Evolutionary conservation across 2,797 vertebrate species (phyloP), one percentile per base, ranked within the genome.

Genomic region (Rhynchonycteris naso): DNA sequence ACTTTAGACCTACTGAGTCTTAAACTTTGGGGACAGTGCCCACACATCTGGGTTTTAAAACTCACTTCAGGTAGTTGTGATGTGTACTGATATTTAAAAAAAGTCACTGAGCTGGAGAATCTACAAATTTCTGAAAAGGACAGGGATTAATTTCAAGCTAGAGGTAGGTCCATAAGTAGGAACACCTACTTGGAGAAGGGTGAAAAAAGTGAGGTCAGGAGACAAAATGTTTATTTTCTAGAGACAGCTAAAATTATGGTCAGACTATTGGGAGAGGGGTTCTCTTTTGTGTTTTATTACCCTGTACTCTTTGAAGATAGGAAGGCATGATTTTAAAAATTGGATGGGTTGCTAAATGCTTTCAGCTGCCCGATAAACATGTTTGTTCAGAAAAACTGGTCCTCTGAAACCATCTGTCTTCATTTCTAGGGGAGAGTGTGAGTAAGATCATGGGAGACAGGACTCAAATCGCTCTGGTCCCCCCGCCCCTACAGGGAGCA

Each of bases 1-100:
- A 63, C 30, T 11, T 30, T 5, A 59, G 14, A 78, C 13, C 30
- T 14, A 78, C 2, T 71, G 50, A 74, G 65, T 74, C 22, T 30
- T 78, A 87, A 91, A 68, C 30, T 83, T 50, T 66, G 54, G 5
- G 13, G 13, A 24, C 33, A 43, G n/a, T 61, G 50, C 6, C 43
- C 54, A 91, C 28, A 69, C 63, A 85, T 83, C n/a, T 90, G 9
- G 76, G 19, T 89, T 76, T 92, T 38, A 92, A n/a, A 18, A 63
- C 11, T 71, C 4, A 52, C 12, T 43, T 74, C 3, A 33, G 56
- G 16, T 61, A n/a, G 58, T 52, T 90, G 47, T 71, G 6, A 76
- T 65, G 24, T 59, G 24, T 38, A n/a, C 3, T 56, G 26, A 74
- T 47, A 22, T 75, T 94, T 91, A 87, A 79, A 72, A 63, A n/a